Percentiles rank a stretch among this genome's conserved stretches.
phyloP scores from a whole-genome alignment of 2,888 invertebrate genomes.

The Bellardia pandia region DNA sequence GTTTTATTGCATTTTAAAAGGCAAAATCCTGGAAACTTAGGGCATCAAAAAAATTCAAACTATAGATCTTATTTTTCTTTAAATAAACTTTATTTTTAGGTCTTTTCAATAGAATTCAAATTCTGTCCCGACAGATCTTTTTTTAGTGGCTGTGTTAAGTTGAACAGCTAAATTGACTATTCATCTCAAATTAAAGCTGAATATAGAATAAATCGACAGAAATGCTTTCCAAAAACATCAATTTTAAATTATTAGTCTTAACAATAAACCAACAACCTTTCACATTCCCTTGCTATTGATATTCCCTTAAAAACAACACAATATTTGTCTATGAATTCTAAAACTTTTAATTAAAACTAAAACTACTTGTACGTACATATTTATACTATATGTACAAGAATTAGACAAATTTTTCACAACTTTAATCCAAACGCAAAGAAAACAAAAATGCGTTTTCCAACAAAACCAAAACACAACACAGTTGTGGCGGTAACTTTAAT shows the following conservation, averaged over 20 bases:
- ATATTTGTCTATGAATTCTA: conserved; percentile 12
- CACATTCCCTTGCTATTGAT: not conserved
- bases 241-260: not conserved
- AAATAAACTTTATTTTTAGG: no score
- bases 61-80: no score
- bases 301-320: not conserved
- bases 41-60: no score
- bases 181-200: no score
- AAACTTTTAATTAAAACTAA: conserved; percentile 69
- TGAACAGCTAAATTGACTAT: no score
- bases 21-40: no score
- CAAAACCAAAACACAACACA: conserved; percentile 24
- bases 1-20: not conserved
- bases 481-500: conserved; percentile 53
- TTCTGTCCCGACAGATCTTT: no score
- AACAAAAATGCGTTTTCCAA: conserved; percentile 8
- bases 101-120: no score
- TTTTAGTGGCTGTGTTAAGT: no score
- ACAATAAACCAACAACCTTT: not conserved
- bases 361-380: not conserved
- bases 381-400: not conserved
- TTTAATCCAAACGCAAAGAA: conserved; percentile 52
- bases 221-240: no score
- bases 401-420: conserved; percentile 42
- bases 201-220: no score